Base-by-base conservation (phyloP, 2,888 invertebrate species). In the Calameuta idolon region DNA sequence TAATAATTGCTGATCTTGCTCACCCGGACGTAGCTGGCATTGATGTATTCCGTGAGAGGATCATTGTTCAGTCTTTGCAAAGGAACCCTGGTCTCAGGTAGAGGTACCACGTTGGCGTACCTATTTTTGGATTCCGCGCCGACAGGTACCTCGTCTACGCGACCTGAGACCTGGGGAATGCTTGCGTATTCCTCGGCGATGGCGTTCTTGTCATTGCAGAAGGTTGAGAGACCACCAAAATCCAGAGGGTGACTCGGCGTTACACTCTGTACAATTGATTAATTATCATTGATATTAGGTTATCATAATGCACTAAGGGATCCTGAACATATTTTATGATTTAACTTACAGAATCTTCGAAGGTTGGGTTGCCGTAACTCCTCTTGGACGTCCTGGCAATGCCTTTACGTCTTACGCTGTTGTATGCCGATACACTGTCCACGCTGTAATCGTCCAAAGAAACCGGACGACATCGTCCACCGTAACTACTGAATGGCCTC, bases 41-140 rank as follows among this genome's bases (percentile, higher is more conserved):
- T 98, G 85, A 98, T 98, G 90, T 98, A 98, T 92, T 97, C 97
- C 76, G 96, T 95, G 81, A 95, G 95, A 1, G 95, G 95, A 87
- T 96, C 96, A 80, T 95, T 95, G 78, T 95, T 95, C 79, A 95
- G 93, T 81, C 94, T 93, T 84, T 93, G 94, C 69, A 98, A 92
- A 55, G 95, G 94, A 2, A 98, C 98, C 88, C 98, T 94, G 40
- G 97, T 97, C 92, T 98, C 97, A 40, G 98, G 97, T 84, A 97
- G 94, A 77, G 98, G 98, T 84, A 98, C 95, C n/a, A 98, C 97
- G 92, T 98, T 98, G 79, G 98, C 97, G 92, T 97, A 98, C 83
- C 96, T 93, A 92, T 98, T 98, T 92, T 98, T 98, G 81, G 96
- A 94, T 89, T 98, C 98, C 82, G 97, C 97, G 1, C 98, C 98